Evolutionary conservation across 2,113 vertebrate species (phyloP), one percentile per base, ranked within the genome.

Genomic region (Phalacrocorax pelagicus): DNA sequence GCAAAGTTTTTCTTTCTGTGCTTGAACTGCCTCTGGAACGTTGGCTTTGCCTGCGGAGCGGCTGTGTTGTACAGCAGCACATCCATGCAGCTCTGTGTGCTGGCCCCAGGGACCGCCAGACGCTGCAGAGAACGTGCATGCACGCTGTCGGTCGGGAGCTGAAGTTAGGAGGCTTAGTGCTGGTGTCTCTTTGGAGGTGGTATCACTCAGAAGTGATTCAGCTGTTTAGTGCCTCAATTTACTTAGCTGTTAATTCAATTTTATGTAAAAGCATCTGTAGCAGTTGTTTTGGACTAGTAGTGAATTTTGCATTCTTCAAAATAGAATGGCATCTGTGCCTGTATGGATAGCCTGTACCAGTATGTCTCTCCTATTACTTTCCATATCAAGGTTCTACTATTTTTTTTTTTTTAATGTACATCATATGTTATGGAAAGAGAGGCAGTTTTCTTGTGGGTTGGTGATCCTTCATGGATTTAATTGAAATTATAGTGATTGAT

Each of bases 51-150:
- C 38, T 9, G 34, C 3, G 4, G 44, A 24, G 23, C 5, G 32
- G 3, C 27, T 6, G 38, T 2, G 14, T 2, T n/a, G 36, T 46
- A 13, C 1, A 6, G 54, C 38, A 38, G 72, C n/a, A 4, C 24
- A 7, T 19, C 63, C 3, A 1, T 22, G 18, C 26, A 27, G 52
- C 57, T 30, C 40, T 29, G 10, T 1, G 2, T 18, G 40, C n/a
- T 3, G 8, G 40, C 74, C 57, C 40, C n/a, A 46, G 66, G 49
- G 30, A 42, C 10, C 36, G 29, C 6, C 15, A 22, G 42, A 44
- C 17, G 3, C 44, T 38, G 27, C 32, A 18, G 21, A 42, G 54
- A 69, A 3, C 29, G 5, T 0, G 1, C 34, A 70, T 66, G 40
- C 1, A 8, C 1, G 7, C 47, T 44, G 10, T 26, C 2, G 1